A percentile compares a stretch with the other conserved stretches of the same genome.
phyloP scores from a whole-genome alignment of 2,888 invertebrate species.

The Rhamnusium bicolor region DNA sequence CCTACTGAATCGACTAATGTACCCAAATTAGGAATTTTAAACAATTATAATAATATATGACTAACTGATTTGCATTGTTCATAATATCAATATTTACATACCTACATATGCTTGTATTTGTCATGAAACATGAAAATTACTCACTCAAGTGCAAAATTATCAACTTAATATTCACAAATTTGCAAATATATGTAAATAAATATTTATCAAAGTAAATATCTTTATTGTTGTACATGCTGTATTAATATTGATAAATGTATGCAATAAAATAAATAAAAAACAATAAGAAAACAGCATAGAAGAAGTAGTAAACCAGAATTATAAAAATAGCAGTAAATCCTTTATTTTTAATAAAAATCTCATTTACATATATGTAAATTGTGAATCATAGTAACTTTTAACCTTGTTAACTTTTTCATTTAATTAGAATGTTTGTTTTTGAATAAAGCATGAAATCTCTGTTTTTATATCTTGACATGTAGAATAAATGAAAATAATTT shows the following conservation, averaged over 20 bases:
- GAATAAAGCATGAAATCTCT: too few relatives aligned
- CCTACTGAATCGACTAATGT: too few relatives aligned
- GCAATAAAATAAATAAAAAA: background rate
- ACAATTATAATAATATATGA: background rate
- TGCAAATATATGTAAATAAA: background rate
- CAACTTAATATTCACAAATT: background rate
- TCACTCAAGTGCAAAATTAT: background rate
- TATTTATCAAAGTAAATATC: slow-evolving; percentile 2
- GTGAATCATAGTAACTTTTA: background rate
- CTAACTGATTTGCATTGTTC: background rate
- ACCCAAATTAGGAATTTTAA: background rate
- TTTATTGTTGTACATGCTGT: background rate
- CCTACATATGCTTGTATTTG: background rate
- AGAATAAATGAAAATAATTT: too few relatives aligned
- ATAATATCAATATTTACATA: background rate
- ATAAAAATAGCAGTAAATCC: background rate
- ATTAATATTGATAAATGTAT: background rate
- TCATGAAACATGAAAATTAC: background rate
- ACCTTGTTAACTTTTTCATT: background rate
- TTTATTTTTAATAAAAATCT: background rate
- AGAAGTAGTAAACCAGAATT: background rate
- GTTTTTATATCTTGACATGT: too few relatives aligned
- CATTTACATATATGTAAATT: background rate
- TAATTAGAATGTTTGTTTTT: background rate
- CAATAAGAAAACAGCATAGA: background rate